These are phyloP conservation scores for Cinclus cinclus DNA, from an alignment of 2,113 vertebrate genomes.

Conservation along the genomic window DNA sequence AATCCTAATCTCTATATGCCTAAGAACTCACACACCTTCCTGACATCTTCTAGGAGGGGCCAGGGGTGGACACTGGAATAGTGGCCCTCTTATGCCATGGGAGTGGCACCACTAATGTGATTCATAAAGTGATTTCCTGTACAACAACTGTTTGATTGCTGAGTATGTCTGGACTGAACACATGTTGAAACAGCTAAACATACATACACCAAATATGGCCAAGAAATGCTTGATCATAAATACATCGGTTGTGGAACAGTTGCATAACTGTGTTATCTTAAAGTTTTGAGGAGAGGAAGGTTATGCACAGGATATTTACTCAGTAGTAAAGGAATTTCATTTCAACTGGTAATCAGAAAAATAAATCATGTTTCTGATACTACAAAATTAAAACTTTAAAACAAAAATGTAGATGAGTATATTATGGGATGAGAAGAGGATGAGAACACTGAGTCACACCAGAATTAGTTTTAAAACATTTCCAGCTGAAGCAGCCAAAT, in stretches of 20 bases:
- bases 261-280: not conserved
- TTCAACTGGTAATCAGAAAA: slow-evolving; percentile 11
- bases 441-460: not conserved
- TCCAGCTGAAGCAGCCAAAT: slow-evolving; percentile 10
- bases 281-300: not conserved
- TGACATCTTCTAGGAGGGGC: not conserved
- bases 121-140: not conserved
- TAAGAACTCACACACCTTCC: not conserved
- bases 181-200: slow-evolving; percentile 21
- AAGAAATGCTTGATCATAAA: slow-evolving; percentile 47
- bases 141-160: not conserved
- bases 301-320: not conserved
- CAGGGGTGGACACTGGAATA: not conserved
- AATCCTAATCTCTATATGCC: not conserved
- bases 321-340: not conserved
- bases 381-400: slow-evolving; percentile 39
- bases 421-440: not conserved
- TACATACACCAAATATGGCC: slow-evolving; percentile 18
- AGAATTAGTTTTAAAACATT: slow-evolving; percentile 6
- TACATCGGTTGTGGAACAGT: not conserved
- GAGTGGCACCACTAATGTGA: not conserved
- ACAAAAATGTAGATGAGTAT: not conserved
- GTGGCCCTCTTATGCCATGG: not conserved
- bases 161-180: not conserved
- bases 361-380: slow-evolving; percentile 17